phyloP scores from a whole-genome alignment of 1,140 invertebrate genomes.

The Neodiprion lecontei region DNA sequence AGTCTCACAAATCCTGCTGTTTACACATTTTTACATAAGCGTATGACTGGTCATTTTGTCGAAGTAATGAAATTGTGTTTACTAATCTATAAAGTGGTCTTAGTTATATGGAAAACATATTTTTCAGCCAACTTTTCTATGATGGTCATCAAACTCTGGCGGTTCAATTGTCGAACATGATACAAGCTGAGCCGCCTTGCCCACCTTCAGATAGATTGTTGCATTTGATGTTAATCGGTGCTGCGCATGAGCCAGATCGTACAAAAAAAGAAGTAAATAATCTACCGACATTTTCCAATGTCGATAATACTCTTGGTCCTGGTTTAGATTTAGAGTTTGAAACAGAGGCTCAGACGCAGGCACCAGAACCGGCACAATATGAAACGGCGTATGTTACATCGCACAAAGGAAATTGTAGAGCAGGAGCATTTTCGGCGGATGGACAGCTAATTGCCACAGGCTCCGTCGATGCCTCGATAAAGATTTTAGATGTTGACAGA shows the following conservation, averaged over 20 bases:
- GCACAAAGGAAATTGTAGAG: slow-evolving; percentile 95
- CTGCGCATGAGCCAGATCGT: slow-evolving; percentile 84
- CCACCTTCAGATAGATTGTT: slow-evolving; percentile 93
- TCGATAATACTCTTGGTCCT: slow-evolving; percentile 77
- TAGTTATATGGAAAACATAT: neutral
- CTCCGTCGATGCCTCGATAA: slow-evolving; percentile 97
- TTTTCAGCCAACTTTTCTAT: slow-evolving; percentile 85
- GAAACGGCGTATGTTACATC: slow-evolving; percentile 99
- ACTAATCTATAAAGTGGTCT: too few relatives aligned
- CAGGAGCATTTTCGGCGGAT: slow-evolving; percentile 93
- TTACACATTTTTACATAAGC: too few relatives aligned
- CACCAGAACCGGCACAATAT: slow-evolving; percentile 93
- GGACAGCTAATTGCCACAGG: slow-evolving; percentile 98
- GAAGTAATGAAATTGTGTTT: too few relatives aligned
- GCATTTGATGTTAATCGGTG: slow-evolving; percentile 84
- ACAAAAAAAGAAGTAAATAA: slow-evolving; percentile 56
- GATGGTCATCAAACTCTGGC: slow-evolving; percentile 94
- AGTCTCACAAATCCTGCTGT: too few relatives aligned
- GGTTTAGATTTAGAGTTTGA: slow-evolving; percentile 96
- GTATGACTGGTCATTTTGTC: too few relatives aligned
- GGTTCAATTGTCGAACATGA: slow-evolving; percentile 77
- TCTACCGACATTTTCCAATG: slow-evolving; percentile 64
- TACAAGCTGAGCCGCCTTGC: slow-evolving; percentile 90
- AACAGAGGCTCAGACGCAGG: slow-evolving; percentile 87
- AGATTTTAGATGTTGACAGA: slow-evolving; percentile 97